Conservation (phyloP, 2,113 vertebrate species). For the Pithys albifrons region DNA sequence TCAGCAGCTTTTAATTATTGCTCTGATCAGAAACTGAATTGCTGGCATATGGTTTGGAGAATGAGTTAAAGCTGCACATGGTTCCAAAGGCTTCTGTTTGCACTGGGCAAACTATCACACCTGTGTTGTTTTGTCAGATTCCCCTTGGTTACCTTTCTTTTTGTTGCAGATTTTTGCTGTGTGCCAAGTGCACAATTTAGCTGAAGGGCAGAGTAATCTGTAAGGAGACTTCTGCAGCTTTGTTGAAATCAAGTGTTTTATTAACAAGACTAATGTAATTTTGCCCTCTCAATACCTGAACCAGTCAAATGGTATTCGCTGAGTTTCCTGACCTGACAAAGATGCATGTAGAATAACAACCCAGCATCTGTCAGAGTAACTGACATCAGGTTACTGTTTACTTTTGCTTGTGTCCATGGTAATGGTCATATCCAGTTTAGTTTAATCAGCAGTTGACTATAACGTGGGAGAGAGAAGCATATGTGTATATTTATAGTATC, state of each 20-base stretch:
- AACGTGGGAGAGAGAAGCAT: background rate
- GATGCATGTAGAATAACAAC: background rate
- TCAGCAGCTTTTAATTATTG: slow-evolving; percentile 7
- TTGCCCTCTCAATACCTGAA: background rate
- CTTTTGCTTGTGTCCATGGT: background rate
- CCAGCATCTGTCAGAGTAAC: background rate
- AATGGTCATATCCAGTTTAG: slow-evolving; percentile 25
- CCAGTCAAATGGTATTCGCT: background rate
- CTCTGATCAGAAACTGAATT: background rate
- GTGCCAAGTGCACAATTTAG: fast-evolving
- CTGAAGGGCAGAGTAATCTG: background rate
- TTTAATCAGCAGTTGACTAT: slow-evolving; percentile 13
- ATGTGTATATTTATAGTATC: background rate
- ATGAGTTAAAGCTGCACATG: background rate
- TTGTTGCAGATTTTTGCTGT: background rate
- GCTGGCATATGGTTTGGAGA: background rate
- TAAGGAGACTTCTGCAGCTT: background rate
- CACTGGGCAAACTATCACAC: background rate
- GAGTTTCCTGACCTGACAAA: background rate
- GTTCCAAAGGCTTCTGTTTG: background rate
- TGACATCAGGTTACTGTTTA: background rate
- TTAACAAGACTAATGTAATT: background rate
- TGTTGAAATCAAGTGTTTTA: background rate
- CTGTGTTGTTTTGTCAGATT: background rate
- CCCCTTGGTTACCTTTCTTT: background rate